Base-by-base conservation (phyloP, 92 coral and sea anemone species). In the Isaurus tuberculatus region DNA sequence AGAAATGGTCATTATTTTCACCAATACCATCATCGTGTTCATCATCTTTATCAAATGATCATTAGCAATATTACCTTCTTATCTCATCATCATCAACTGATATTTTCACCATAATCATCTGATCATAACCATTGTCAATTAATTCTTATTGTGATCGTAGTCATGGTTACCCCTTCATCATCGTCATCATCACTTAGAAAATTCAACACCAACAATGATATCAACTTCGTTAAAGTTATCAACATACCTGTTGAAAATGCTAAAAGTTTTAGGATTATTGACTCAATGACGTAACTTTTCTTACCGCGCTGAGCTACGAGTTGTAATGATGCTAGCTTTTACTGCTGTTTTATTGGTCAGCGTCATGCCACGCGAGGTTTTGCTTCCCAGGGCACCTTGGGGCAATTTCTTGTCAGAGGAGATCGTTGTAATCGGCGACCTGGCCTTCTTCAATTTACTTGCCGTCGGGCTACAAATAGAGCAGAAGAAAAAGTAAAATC, bases 291-390 rank as follows among this genome's bases (percentile, higher is more conserved):
- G 15, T 63, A 15, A 43, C 77, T 3, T 17, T 32, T 10, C 82
- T 3, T 27, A 77, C 82, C 82, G 58, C 15, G 82, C 82, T 3
- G 82, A 33, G 25, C 82, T 77, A 27, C 82, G 82, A 33, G 82
- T 77, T 9, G 82, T 77, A 19, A 77, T 77, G 36, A 77, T 77
- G 19, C 70, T 77, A 10, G 68, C 34, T 58, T 77, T 77, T 40
- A 26, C 68, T 22, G 69, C 70, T 11, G 53, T 58, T 49, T 77
- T 77, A 40, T 40, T 77, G 70, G 69, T 6, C 34, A 58, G 70
- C 30, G 68, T 30, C 17, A 32, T 29, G 3, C 82, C 51, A 34
- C 82, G 82, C 30, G 27, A 19, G 42, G 34, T n/a, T 26, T 57
- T 57, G 48, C 42, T 27, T 13, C 53, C 58, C 11, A 28, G 32